Percentiles rank a stretch among this genome's conserved stretches.
Evolutionary conservation across 2,888 invertebrate species (phyloP).

Genomic region (Pseudococcus viburni): DNA sequence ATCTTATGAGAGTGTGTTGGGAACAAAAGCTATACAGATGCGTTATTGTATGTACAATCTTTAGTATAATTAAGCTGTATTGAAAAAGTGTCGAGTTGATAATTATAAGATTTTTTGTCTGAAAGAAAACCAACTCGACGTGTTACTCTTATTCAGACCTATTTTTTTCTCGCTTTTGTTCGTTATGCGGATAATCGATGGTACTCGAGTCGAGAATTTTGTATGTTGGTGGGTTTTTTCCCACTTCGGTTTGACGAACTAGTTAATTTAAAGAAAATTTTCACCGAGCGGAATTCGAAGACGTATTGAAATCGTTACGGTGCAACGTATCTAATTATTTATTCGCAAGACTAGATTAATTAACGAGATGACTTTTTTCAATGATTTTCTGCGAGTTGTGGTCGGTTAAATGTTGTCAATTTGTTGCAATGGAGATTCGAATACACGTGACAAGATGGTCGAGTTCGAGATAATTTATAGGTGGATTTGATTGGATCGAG

Average conservation of each 20-base stretch:
- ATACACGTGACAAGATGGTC: too few species aligned
- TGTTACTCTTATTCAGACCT: slow-evolving; percentile 34
- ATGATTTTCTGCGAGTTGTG: too few species aligned
- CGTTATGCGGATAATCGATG: slow-evolving; percentile 24
- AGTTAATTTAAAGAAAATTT: slow-evolving; percentile 8
- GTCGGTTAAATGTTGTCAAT: too few species aligned
- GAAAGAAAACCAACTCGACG: background rate
- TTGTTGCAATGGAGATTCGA: too few species aligned
- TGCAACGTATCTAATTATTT: background rate
- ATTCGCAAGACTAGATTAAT: background rate
- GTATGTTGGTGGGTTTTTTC: background rate
- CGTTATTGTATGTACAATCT: background rate
- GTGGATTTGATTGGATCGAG: too few species aligned
- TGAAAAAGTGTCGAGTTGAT: slow-evolving; percentile 24
- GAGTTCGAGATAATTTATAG: too few species aligned
- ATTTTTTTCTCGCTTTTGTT: slow-evolving; percentile 21
- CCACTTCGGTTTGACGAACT: background rate
- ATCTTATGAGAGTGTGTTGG: background rate
- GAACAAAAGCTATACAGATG: background rate
- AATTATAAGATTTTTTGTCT: slow-evolving; percentile 1
- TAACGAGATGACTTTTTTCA: background rate
- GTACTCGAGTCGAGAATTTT: slow-evolving; percentile 1
- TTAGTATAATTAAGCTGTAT: background rate
- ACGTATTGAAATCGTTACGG: background rate
- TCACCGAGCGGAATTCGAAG: background rate